Conservation (phyloP, 2,888 invertebrate species). For the Eucera pruinosa region DNA sequence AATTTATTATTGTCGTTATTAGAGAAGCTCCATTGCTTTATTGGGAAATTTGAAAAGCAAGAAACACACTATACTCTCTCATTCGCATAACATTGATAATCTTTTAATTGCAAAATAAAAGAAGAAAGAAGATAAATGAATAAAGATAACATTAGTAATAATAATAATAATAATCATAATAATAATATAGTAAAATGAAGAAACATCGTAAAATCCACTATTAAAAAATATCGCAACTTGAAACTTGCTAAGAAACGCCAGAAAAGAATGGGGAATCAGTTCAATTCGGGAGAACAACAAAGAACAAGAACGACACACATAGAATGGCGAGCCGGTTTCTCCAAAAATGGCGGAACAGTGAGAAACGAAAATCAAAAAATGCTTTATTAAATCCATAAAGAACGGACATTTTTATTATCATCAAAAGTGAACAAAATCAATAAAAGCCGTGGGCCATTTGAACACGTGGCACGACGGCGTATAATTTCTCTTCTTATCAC, state of each 20-base stretch:
- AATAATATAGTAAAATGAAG: not conserved
- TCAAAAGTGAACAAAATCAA: conserved; percentile 44
- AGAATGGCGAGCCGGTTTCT: not conserved
- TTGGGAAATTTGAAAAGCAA: not conserved
- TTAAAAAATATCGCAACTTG: too few species aligned
- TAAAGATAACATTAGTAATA: too few species aligned
- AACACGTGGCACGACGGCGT: not conserved
- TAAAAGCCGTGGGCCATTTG: conserved; percentile 13
- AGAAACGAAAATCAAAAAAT: conserved; percentile 48
- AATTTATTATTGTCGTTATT: conserved; percentile 15
- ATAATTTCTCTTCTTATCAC: conserved; percentile 41
- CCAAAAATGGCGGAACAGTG: conserved; percentile 27
- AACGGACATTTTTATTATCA: conserved; percentile 43
- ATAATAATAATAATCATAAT: too few species aligned
- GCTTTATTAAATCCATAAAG: conserved; percentile 40
- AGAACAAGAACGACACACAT: not conserved
- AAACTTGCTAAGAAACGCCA: too few species aligned
- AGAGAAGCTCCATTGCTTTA: conserved; percentile 8
- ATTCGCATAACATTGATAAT: conserved; percentile 3
- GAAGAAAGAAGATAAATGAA: not conserved
- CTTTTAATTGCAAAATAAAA: not conserved
- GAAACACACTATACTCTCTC: not conserved
- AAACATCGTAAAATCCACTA: not conserved
- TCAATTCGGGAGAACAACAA: not conserved
- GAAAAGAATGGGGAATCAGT: not conserved